Base-by-base conservation (phyloP, 2,888 invertebrate species). In the Herminia tarsipennalis region DNA sequence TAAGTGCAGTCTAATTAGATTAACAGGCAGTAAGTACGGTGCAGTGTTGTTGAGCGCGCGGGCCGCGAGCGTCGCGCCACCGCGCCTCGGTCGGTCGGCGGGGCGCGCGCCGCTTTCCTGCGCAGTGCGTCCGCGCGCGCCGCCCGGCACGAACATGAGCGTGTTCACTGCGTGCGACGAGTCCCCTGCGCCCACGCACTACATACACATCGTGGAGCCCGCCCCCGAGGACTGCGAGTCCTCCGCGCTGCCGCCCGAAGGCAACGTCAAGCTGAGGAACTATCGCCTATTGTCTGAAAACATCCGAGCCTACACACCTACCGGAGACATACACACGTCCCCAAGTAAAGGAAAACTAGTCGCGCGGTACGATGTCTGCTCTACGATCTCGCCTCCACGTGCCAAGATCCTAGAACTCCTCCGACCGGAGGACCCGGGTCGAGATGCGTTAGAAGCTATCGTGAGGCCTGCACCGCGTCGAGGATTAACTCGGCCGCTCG, bases 361-460 rank as follows among this genome's bases (percentile, higher is more conserved):
- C 39, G 65, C 88, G 3, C 81, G 81, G 52, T 89, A 79, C 55
- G 88, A 91, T 41, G 72, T 84, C 42, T 78, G 77, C 51, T 59
- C 81, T 8, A 70, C 73, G 2, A 75, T 88, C 24, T 81, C 87
- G 1, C 86, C 90, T 0, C 83, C 88, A 6, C 76, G 91, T 14
- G 76, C 83, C 5, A 80, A 74, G 53, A 88, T 92, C 41, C 73
- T 92, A 20, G 85, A 86, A 54, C 76, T 92, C 18, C 73, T 92
- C 29, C 70, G 86, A 14, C 86, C 88, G 0, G 86, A 81, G 28
- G 88, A 89, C 38, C 85, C 87, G 0, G 90, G 86, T 0, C 74
- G 82, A 2, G 88, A 87, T 5, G 79, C 85, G 16, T 72, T 92
- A 30, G 88, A 87, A 58, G 90, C 86, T 9, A 90, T 92, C 43